Evolutionary conservation across 2,797 vertebrate genomes (phyloP), one percentile per base, ranked within the genome.

Genomic region (Iguana delicatissima): DNA sequence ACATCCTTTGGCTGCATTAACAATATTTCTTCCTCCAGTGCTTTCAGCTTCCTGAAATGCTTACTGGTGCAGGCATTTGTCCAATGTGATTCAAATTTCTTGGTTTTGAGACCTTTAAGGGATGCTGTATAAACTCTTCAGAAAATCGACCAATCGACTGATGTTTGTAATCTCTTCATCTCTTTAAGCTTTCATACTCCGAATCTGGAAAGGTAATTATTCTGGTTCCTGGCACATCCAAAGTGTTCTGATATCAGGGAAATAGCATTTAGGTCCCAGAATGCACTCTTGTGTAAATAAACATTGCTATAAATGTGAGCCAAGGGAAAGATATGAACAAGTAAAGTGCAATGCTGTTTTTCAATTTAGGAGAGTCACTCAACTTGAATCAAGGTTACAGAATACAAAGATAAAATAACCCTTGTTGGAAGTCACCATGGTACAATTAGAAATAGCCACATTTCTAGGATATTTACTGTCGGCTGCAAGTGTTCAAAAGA

Each of bases 241-340:
- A 92, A 80, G 87, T 81, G 38, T 84, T 76, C 46, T 88, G 59
- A 24, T 88, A 74, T 93, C 90, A 88, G 76, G 67, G 85, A 95
- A 90, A 62, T 50, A 24, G 46, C 29, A 83, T 55, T n/a, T 10
- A 32, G 42, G 88, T 91, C 77, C 20, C 79, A 89, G 72, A 83
- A 86, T 84, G 50, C 46, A 90, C 35, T 84, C 90, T 93, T 87
- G n/a, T 80, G 79, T 92, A 92, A 95, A 93, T 82, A 96, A 94
- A 92, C 69, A 90, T 90, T 42, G 32, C 67, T 72, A 29, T 29
- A 91, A 86, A 88, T 52, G 38, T 81, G 69, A 94, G 55, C 20
- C 69, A 74, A 62, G 74, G 57, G 74, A 86, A 84, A 87, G 38
- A 91, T 86, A 52, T n/a, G 87, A 35, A 84, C 72, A 89, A 46